A percentile compares a stretch with the other conserved stretches of the same genome.
Conservation (phyloP, 1,140 invertebrate genomes). For the Trichonephila inaurata region DNA sequence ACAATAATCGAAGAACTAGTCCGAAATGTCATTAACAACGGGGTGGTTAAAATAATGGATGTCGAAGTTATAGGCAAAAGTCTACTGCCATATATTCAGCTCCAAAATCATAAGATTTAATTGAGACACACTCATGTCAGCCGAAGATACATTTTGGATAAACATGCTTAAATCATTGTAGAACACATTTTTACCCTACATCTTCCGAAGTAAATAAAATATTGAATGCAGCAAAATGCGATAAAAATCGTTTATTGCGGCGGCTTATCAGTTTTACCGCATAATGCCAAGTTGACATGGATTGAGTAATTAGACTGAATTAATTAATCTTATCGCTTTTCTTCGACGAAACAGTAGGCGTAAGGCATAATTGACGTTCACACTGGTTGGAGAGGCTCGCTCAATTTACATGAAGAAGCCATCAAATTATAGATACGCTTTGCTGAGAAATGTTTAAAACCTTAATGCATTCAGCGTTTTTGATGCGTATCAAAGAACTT, state of each 20-base stretch:
- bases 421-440: slow-evolving; percentile 51
- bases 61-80: slow-evolving; percentile 34
- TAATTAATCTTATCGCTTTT: slow-evolving; percentile 73
- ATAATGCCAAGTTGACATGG: slow-evolving; percentile 57
- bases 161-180: slow-evolving; percentile 11
- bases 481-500: slow-evolving; percentile 44
- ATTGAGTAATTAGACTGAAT: slow-evolving; percentile 72
- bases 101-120: slow-evolving; percentile 16
- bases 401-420: slow-evolving; percentile 72
- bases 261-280: slow-evolving; percentile 58
- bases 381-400: slow-evolving; percentile 3
- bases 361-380: slow-evolving; percentile 67
- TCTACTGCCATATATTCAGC: slow-evolving; percentile 25
- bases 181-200: slow-evolving; percentile 30
- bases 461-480: slow-evolving; percentile 48
- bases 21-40: slow-evolving; percentile 63
- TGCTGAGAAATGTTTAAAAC: slow-evolving; percentile 41
- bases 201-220: slow-evolving; percentile 35
- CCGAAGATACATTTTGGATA: neutral
- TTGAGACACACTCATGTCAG: slow-evolving; percentile 29
- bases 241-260: slow-evolving; percentile 71
- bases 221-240: slow-evolving; percentile 49
- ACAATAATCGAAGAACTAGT: slow-evolving; percentile 59
- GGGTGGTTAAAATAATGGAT: slow-evolving; percentile 56
- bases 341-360: slow-evolving; percentile 53